These are phyloP conservation scores for Litoditis marina DNA, from an alignment of 2,888 invertebrate species.

Conservation along the genomic window DNA sequence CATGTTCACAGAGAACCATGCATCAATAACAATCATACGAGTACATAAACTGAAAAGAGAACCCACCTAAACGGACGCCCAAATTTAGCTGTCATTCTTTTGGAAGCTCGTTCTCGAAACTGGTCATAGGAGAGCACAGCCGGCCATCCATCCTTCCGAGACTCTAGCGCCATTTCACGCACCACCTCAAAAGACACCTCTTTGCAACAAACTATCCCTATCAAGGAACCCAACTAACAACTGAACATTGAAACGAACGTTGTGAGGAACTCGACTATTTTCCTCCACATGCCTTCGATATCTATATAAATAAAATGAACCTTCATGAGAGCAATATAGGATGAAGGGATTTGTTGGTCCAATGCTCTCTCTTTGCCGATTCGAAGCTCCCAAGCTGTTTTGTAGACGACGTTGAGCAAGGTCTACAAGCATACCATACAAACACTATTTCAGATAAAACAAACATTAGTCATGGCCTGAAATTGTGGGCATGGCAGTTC, in stretches of 20 bases:
- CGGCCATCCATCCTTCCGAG: slow-evolving; percentile 61
- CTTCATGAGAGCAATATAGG: slow-evolving; percentile 89
- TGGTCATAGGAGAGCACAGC: slow-evolving; percentile 77
- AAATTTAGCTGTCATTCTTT: slow-evolving; percentile 41
- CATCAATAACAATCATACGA: too few species aligned
- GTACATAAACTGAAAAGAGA: too few species aligned
- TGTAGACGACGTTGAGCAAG: slow-evolving; percentile 73
- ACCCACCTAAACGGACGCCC: slow-evolving; percentile 65
- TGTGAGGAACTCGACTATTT: too few species aligned
- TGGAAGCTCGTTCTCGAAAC: slow-evolving; percentile 66
- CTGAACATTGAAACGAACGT: too few species aligned
- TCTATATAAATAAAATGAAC: slow-evolving; percentile 67
- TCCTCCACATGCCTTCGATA: background rate
- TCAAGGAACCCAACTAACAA: too few species aligned
- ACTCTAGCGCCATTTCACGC: slow-evolving; percentile 70
- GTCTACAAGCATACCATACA: background rate
- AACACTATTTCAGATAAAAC: background rate
- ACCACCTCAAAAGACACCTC: slow-evolving; percentile 22
- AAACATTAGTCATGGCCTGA: too few species aligned
- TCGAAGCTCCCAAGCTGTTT: slow-evolving; percentile 84
- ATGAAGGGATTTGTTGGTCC: slow-evolving; percentile 90
- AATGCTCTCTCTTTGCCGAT: slow-evolving; percentile 76
- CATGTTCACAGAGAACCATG: too few species aligned
- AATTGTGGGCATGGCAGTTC: too few species aligned
- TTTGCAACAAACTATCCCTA: too few species aligned